These are phyloP conservation scores for Eulithis prunata DNA, from an alignment of 2,888 invertebrate species.

Conservation along the genomic window DNA sequence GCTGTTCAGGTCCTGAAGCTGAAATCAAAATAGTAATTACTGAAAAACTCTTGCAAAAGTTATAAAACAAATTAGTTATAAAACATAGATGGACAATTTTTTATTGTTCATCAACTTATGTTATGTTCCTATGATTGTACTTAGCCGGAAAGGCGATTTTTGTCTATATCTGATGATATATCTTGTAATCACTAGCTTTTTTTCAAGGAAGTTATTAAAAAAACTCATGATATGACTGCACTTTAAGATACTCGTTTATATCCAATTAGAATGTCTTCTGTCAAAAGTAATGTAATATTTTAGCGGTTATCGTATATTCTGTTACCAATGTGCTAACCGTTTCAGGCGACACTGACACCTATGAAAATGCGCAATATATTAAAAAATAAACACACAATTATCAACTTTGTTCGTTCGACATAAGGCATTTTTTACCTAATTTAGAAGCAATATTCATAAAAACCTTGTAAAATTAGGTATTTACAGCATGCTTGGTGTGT, in stretches of 20 bases:
- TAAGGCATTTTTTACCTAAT: slow-evolving; percentile 6
- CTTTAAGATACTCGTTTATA: not conserved
- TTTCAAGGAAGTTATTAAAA: not conserved
- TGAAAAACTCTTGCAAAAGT: too few relatives aligned
- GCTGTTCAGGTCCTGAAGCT: too few relatives aligned
- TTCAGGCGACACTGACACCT: slow-evolving; percentile 24
- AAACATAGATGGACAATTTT: too few relatives aligned
- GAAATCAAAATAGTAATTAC: too few relatives aligned
- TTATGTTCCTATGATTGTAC: too few relatives aligned
- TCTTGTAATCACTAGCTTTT: too few relatives aligned
- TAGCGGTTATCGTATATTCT: slow-evolving; percentile 28
- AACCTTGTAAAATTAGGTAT: slow-evolving; percentile 18
- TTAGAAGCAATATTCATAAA: not conserved
- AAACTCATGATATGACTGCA: not conserved
- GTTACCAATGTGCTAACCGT: slow-evolving; percentile 45
- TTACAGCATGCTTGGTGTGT: not conserved
- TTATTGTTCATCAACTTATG: too few relatives aligned
- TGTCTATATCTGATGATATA: too few relatives aligned
- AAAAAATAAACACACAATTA: slow-evolving; percentile 20
- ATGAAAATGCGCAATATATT: slow-evolving; percentile 27
- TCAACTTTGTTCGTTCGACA: slow-evolving; percentile 15
- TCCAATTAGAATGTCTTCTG: not conserved
- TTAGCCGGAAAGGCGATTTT: too few relatives aligned
- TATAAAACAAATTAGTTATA: too few relatives aligned
- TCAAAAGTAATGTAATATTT: slow-evolving; percentile 3